Base-by-base conservation (phyloP, 1,140 invertebrate genomes). In the Artemia franciscana region DNA sequence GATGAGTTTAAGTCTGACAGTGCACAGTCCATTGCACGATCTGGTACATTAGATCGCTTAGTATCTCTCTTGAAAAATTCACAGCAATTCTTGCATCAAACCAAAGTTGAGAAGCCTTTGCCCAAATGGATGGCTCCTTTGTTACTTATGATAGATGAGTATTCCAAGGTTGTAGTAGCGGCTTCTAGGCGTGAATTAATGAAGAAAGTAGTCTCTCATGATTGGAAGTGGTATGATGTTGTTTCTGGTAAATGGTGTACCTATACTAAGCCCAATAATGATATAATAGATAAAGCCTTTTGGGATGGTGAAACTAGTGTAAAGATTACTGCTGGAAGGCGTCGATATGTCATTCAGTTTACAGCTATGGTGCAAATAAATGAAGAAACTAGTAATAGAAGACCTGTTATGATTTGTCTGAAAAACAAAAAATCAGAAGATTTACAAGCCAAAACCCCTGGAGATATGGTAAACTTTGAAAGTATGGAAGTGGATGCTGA, bases 161-260 rank as follows among this genome's bases (percentile, higher is more conserved):
- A 86, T 67, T 86, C 90, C 62, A 91, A 88, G 73, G 80, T 88
- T 7, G 79, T 84, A 21, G 75, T 83, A 59, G 78, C 82, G 3
- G 82, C 84, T 0, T 78, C 81, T 63, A 75, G 86, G 28, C 85
- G 85, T 70, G 75, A 78, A 25, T 74, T 80, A 4, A 82, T 89
- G 74, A 79, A 84, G 62, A 78, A 79, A 65, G 82, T 73, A 60
- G 74, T 67, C 65, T 77, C 75, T 57, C 77, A 81, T 56, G 71
- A 78, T 2, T 91, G 88, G 88, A 86, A 87, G 68, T 91, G 86
- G 86, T 90, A 87, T 71, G 87, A 91, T 70, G 77, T 88, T 24
- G 80, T 81, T 15, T 82, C 80, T 9, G 85, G 85, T 5, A 83
- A 84, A 68, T 91, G 88, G 88, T 84, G 80, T 59, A 74, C 79